Evolutionary conservation across 2,797 vertebrate species (phyloP), one percentile per base, ranked within the genome.

Genomic region (Pseudochromis fuscus): DNA sequence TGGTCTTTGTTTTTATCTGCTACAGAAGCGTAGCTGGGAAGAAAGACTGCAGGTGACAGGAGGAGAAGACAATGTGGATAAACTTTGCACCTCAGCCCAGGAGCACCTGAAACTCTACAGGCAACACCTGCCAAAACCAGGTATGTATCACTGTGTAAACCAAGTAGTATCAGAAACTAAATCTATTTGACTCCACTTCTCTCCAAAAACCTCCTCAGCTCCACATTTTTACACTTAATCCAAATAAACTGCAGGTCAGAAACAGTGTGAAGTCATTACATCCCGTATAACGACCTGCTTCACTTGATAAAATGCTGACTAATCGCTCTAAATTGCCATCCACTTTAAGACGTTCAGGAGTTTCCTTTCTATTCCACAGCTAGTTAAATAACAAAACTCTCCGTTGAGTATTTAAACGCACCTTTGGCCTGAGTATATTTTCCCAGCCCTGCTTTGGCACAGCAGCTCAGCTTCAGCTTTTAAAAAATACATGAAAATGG

Each of bases 11-110:
- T 3, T 82, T 50, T 68, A 51, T 70, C 7, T 67, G 10, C 48
- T 49, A 16, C 48, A 94, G 93, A 52, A 84, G 5, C 80, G 67
- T 70, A 91, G 75, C 78, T 94, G 93, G 93, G 93, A 95, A 84
- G 86, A 88, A 82, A 91, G 78, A 66, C 87, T 92, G 2, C 90
- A 90, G 28, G 83, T 75, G 58, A 79, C 82, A 30, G 49, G 37
- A 3, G 75, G 71, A 69, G 85, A 87, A 15, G 72, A 81, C 21
- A 56, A 23, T 3, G 63, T 85, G 57, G 89, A 91, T 5, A 77
- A 87, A 35, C 80, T 93, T 31, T 90, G 88, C 45, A 37, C 24
- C 12, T 50, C 70, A 44, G 92, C 91, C 4, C 59, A 88, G 45
- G 74, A 91, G 40, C 76, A 90, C 37, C 70, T 92, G 46, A 74